Base-by-base conservation (phyloP, 2,113 vertebrate species). In the Antechinus stuartii region DNA sequence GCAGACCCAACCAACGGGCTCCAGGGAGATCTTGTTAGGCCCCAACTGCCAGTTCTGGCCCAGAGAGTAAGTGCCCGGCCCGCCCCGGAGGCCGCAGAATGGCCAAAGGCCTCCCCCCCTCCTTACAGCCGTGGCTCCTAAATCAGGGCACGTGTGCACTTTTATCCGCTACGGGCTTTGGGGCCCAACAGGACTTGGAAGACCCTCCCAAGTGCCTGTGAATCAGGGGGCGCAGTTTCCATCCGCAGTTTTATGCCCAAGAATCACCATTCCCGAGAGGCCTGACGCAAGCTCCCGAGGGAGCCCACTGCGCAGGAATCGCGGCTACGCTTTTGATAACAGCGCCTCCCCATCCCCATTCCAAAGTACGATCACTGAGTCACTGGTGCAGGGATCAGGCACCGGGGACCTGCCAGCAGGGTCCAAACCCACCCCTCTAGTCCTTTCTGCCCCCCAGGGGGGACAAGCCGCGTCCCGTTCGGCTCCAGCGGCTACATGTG, bases 401-500 rank as follows among this genome's bases (percentile, higher is more conserved):
- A 9, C 50, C 10, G 9, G 50, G 50, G 49, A 49, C 50, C 10
- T 52, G 9, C 10, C 8, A 9, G 9, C 49, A 49, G 49, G 49
- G 49, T 49, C 49, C 6, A 9, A 52, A 52, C 10, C 50, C 0
- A 9, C 49, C 49, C 49, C 49, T 49, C 49, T 68, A 14, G 30
- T 12, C 61, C 57, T 27, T 30, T 12, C 11, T 35, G 27, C 11
- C 57, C 57, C 27, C 57, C 3, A 35, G 35, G 12, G 27, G 50
- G 50, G 5, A 8, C 50, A 10, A 52, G 50, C 8, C 50, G 7
- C 50, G 42, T 50, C 49, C 49, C 49, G 6, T 49, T 5, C 6
- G 49, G 49, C 49, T 49, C 0, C 4, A 7, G 49, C 7, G 49
- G 7, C 5, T 49, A 8, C 6, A 5, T 49, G 2, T 1, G 3